phyloP scores from a whole-genome alignment of 1,140 invertebrate species.

The Neodiprion pinetum region DNA sequence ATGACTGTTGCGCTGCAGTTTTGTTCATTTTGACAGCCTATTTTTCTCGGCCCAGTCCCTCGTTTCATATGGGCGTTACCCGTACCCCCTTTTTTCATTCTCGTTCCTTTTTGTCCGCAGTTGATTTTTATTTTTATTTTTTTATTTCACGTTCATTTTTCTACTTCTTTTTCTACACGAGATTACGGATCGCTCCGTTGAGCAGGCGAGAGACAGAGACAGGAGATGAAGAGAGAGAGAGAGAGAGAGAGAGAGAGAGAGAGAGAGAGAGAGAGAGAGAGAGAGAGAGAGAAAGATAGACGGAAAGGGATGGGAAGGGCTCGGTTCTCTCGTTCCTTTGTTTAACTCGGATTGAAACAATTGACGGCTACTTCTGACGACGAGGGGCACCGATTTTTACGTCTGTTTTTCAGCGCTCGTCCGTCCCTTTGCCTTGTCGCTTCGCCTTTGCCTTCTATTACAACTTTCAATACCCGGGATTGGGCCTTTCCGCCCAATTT shows the following conservation, averaged over 20 bases:
- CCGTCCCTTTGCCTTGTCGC: neutral
- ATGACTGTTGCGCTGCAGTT: neutral
- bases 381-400: neutral
- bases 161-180: neutral
- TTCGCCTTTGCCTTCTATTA: neutral
- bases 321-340: neutral
- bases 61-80: neutral
- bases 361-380: conserved; percentile 1
- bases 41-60: neutral
- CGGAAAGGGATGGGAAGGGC: too few species aligned
- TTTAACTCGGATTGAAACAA: conserved; percentile 2
- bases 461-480: neutral
- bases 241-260: too few species aligned
- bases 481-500: neutral
- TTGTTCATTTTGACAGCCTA: neutral
- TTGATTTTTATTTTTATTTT: too few species aligned
- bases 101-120: too few species aligned
- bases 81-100: neutral
- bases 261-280: too few species aligned
- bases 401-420: neutral
- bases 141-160: neutral
- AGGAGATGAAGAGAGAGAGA: too few species aligned
- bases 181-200: neutral
- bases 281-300: too few species aligned
- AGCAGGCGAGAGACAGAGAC: too few species aligned